Conservation (phyloP, 92 coral and sea anemone species). For the Anthopleura xanthogrammica region DNA sequence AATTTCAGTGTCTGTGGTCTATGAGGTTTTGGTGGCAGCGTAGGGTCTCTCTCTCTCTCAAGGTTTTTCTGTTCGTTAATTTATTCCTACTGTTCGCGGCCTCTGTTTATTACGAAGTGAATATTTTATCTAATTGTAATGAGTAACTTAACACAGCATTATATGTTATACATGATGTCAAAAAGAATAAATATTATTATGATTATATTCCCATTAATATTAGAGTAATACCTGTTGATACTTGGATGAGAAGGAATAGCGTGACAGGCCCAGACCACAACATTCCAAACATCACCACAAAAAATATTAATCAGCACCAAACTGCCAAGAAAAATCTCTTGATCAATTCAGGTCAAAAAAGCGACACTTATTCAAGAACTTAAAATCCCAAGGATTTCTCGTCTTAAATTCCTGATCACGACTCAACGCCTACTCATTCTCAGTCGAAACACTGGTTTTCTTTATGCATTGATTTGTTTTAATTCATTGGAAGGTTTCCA, state of each 20-base stretch:
- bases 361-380: not conserved
- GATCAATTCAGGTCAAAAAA: not conserved
- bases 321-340: not conserved
- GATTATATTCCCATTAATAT: too few species aligned
- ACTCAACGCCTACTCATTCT: not conserved
- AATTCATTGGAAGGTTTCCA: not conserved
- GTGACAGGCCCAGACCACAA: not conserved
- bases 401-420: not conserved
- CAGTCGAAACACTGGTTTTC: not conserved
- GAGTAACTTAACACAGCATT: too few species aligned
- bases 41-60: not conserved
- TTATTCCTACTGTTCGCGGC: too few species aligned
- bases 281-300: not conserved
- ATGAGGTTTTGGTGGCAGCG: not conserved
- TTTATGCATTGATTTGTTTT: too few species aligned
- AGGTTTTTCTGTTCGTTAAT: too few species aligned
- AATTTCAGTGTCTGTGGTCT: not conserved
- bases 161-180: too few species aligned
- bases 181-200: too few species aligned
- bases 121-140: too few species aligned
- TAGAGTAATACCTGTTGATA: not conserved
- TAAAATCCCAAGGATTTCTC: too few species aligned
- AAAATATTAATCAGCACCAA: not conserved
- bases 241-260: not conserved
- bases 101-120: not conserved